A percentile compares a stretch with the other conserved stretches of the same genome.
phyloP scores from a whole-genome alignment of 2,113 vertebrate genomes.

The Columba janthina region DNA sequence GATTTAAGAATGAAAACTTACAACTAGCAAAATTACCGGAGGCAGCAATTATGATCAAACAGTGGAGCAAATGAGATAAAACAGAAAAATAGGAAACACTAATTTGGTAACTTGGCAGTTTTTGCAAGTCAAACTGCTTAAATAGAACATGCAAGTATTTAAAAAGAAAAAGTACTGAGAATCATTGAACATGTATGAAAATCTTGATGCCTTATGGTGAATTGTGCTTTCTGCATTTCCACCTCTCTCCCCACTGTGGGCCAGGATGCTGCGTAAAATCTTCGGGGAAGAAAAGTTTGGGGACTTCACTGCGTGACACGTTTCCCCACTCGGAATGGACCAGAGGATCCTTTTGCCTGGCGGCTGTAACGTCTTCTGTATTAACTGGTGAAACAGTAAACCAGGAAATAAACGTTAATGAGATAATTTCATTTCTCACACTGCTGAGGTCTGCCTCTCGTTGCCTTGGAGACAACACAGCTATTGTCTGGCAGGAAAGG shows the following conservation, averaged over 20 bases:
- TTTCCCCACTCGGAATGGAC: neutral
- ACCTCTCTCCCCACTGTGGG: neutral
- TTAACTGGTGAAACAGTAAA: neutral
- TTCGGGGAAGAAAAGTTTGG: neutral
- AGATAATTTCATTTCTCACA: constrained; percentile 8
- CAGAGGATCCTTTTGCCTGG: neutral
- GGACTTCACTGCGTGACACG: neutral
- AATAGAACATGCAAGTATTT: neutral
- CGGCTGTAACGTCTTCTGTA: neutral
- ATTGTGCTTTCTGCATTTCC: neutral
- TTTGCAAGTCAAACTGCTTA: neutral
- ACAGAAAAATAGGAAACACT: neutral
- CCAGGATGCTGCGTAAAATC: neutral
- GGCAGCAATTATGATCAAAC: neutral
- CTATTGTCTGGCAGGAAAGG: neutral
- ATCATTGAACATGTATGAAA: neutral
- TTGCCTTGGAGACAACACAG: constrained; percentile 24
- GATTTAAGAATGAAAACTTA: neutral
- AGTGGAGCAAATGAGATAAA: neutral
- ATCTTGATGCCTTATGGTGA: neutral
- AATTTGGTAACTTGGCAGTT: neutral
- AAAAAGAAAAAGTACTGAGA: neutral
- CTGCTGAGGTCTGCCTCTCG: neutral
- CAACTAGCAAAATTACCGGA: neutral
- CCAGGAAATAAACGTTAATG: constrained; percentile 1